Conservation (phyloP, 2,888 invertebrate genomes). For the Julus scandinavius region DNA sequence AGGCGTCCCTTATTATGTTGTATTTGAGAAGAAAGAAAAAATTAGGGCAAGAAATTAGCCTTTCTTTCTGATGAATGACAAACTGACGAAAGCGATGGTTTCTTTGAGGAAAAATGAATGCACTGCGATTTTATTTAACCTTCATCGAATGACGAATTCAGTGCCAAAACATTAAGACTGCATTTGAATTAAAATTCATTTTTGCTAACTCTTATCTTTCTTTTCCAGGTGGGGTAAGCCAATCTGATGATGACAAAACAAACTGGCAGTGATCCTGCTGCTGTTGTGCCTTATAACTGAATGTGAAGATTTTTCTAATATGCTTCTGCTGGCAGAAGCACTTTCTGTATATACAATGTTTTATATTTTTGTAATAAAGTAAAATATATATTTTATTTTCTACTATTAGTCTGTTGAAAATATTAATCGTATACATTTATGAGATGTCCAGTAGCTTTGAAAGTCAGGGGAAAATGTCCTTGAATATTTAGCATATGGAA, state of each 20-base stretch:
- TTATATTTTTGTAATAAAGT: too few relatives aligned
- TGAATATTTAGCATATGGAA: too few relatives aligned
- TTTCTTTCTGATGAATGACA: slow-evolving; percentile 23
- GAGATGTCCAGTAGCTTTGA: too few relatives aligned
- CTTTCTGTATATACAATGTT: too few relatives aligned
- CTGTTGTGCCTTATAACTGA: too few relatives aligned
- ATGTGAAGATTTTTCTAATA: background rate
- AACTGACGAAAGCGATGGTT: slow-evolving; percentile 30
- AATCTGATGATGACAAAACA: slow-evolving; percentile 10
- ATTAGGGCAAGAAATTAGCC: slow-evolving; percentile 21
- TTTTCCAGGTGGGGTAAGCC: background rate
- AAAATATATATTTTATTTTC: too few relatives aligned
- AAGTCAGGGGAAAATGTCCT: too few relatives aligned
- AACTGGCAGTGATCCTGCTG: background rate
- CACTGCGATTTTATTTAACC: slow-evolving; percentile 42
- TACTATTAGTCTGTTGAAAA: too few relatives aligned
- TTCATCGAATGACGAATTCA: slow-evolving; percentile 38
- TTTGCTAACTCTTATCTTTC: background rate
- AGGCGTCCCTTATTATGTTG: slow-evolving; percentile 18
- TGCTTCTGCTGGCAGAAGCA: too few relatives aligned
- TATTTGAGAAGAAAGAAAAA: background rate
- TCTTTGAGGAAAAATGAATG: slow-evolving; percentile 34
- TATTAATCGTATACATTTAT: too few relatives aligned
- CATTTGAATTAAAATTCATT: background rate
- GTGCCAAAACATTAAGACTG: slow-evolving; percentile 15